A percentile compares a stretch with the other conserved stretches of the same genome.
These are phyloP conservation scores for Ferdinandea cuprea DNA, from an alignment of 2,888 invertebrate species.

Conservation along the genomic window DNA sequence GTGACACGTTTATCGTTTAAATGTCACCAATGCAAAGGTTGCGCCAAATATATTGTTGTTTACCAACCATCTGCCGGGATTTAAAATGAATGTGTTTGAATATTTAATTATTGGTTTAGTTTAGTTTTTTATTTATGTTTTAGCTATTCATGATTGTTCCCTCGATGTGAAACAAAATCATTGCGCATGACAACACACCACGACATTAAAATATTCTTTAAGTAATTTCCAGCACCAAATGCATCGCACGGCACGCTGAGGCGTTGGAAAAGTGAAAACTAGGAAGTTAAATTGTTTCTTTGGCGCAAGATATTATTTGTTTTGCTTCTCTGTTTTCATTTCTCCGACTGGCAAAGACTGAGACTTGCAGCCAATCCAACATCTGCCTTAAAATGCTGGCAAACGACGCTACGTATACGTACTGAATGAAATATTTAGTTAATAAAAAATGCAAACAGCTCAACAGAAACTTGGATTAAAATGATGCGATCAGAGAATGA, in stretches of 20 bases:
- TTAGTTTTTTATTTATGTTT: not conserved
- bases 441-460: slow-evolving; percentile 9
- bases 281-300: slow-evolving; percentile 64
- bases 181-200: not conserved
- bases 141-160: too few relatives aligned
- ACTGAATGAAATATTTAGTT: slow-evolving; percentile 36
- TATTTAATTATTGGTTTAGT: not conserved
- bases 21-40: slow-evolving; percentile 11
- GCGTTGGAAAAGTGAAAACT: slow-evolving; percentile 72
- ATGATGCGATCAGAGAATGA: slow-evolving; percentile 45
- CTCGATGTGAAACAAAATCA: slow-evolving; percentile 5
- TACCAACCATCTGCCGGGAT: not conserved
- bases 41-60: slow-evolving; percentile 6
- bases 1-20: slow-evolving; percentile 7
- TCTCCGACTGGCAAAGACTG: slow-evolving; percentile 34
- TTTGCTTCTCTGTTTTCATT: slow-evolving; percentile 56
- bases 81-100: not conserved
- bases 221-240: slow-evolving; percentile 19
- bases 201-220: slow-evolving; percentile 27
- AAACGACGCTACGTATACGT: slow-evolving; percentile 27
- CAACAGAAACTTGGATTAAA: slow-evolving; percentile 23
- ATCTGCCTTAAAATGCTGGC: slow-evolving; percentile 46
- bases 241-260: slow-evolving; percentile 5
- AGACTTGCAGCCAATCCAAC: slow-evolving; percentile 18
- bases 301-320: slow-evolving; percentile 63